phyloP scores from a whole-genome alignment of 2,113 vertebrate species.

The Saimiri boliviensis region DNA sequence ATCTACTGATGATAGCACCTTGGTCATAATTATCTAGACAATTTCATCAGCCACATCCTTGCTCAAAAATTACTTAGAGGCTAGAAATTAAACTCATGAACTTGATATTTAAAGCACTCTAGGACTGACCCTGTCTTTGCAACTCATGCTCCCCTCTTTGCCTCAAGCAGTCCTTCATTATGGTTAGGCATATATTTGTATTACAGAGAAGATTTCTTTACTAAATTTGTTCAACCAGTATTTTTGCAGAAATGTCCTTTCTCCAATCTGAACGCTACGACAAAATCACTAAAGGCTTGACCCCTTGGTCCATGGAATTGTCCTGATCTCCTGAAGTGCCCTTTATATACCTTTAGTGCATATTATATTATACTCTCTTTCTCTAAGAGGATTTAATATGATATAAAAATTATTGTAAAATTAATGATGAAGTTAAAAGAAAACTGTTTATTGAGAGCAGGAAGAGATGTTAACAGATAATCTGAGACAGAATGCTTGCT shows the following conservation, averaged over 20 bases:
- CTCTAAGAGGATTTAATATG: not conserved
- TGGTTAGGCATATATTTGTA: not conserved
- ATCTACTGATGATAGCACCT: not conserved
- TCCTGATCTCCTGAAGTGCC: not conserved
- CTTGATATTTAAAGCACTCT: not conserved
- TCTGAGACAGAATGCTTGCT: not conserved
- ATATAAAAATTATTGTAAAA: not conserved
- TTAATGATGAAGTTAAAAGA: constrained; percentile 1
- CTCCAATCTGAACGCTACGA: not conserved
- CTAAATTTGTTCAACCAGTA: not conserved
- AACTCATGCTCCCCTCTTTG: not conserved
- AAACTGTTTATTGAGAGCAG: not conserved
- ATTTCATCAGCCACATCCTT: not conserved
- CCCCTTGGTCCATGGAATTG: not conserved
- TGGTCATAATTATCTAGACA: not conserved
- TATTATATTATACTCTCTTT: not conserved
- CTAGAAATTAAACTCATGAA: not conserved
- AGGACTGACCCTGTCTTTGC: not conserved
- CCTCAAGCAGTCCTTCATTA: not conserved
- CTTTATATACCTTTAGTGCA: not conserved
- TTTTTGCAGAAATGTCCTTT: not conserved
- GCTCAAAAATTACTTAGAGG: not conserved
- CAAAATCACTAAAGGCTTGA: not conserved
- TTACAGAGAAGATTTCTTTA: not conserved
- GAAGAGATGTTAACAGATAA: not conserved